Evolutionary conservation across 64 coral and sea anemone species (phyloP), one percentile per base, ranked within the genome.

Genomic region (Hydrozoanthus tunicans): DNA sequence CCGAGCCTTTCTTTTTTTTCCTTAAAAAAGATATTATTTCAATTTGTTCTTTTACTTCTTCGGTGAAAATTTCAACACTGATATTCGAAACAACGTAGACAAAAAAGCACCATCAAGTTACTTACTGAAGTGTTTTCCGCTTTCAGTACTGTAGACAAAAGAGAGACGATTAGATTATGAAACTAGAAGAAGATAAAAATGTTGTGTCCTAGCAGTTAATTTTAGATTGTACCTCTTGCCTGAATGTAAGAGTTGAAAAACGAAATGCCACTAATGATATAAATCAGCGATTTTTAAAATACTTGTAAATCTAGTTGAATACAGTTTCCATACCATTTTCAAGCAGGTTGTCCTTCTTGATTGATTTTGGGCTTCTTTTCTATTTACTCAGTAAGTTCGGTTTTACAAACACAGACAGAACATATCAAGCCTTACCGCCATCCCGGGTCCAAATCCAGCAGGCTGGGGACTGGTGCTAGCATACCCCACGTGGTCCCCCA

Each of bases 401-500:
- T 17, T 5, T 11, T 11, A 11, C 64, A 66, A 66, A 13, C 5
- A 5, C 13, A 9, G 17, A 5, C 64, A 66, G 17, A 66, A 66
- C 9, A 66, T 15, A 13, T 15, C 10, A 14, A 66, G 27, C 8
- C 69, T 86, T 86, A 86, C 83, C 83, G 83, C 83, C 2, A 86
- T 86, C 8, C 83, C 83, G 68, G 68, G 83, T 73, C 83, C 83
- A 86, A 86, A 86, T 86, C 83, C 83, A 13, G 83, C 83, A 73
- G 83, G 83, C 83, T 86, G 83, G 56, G 83, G 83, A 86, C 83
- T 86, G 55, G 83, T 74, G 55, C 83, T 86, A 86, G 83, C 54
- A 73, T 86, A 86, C 23, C 69, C 83, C 68, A 86, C 83, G 56
- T 86, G 83, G 2, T 86, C 83, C 51, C 81, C 81, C n/a, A 86